phyloP scores from a whole-genome alignment of 1,140 invertebrate species.

The Parapsyche elsis region DNA sequence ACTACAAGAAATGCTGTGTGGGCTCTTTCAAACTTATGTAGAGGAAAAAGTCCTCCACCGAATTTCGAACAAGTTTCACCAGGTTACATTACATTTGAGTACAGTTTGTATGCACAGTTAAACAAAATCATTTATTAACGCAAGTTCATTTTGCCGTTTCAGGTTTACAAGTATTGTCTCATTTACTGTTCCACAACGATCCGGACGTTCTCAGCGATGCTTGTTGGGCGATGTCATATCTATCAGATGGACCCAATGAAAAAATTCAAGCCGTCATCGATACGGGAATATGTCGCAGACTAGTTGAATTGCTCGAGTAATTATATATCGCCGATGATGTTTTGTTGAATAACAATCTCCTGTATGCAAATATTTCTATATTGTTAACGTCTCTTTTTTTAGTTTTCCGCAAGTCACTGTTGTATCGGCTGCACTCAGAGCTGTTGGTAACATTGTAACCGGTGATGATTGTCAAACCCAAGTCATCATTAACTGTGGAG shows the following conservation, averaged over 20 bases:
- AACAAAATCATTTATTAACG: constrained; percentile 4
- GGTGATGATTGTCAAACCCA: constrained; percentile 98
- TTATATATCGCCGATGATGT: constrained; percentile 55
- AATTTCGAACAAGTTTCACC: constrained; percentile 88
- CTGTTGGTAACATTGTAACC: constrained; percentile 98
- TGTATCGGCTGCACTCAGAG: constrained; percentile 93
- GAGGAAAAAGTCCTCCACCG: constrained; percentile 96
- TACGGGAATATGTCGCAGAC: constrained; percentile 91
- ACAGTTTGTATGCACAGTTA: neutral
- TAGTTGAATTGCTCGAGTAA: constrained; percentile 94
- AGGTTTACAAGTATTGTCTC: constrained; percentile 88
- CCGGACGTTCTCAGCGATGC: constrained; percentile 93
- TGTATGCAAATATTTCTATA: too few species aligned
- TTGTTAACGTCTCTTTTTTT: constrained; percentile 56
- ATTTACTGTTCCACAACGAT: constrained; percentile 90
- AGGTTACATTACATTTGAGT: constrained; percentile 54
- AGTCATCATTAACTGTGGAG: constrained; percentile 91
- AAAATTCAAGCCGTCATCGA: constrained; percentile 99
- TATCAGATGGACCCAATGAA: constrained; percentile 97
- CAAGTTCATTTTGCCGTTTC: constrained; percentile 57
- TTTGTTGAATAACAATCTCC: too few species aligned
- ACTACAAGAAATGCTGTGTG: constrained; percentile 98
- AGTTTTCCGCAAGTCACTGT: constrained; percentile 92
- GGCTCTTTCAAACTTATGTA: constrained; percentile 95
- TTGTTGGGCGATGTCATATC: constrained; percentile 94